Evolutionary conservation across 2,888 invertebrate species (phyloP).

Genomic region (Nomada goodeniana): DNA sequence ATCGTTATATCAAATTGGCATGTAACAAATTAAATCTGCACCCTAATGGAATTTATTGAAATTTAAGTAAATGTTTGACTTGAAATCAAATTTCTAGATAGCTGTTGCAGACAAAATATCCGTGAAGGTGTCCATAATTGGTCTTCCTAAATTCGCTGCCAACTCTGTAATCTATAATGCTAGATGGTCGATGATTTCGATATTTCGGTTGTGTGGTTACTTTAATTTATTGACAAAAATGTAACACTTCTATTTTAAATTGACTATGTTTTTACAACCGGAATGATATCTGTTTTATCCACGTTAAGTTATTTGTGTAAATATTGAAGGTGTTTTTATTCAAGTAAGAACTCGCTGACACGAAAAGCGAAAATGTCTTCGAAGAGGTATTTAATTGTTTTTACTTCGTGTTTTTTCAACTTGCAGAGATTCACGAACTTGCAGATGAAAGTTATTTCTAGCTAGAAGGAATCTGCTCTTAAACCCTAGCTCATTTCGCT

Average conservation of each 20-base stretch:
- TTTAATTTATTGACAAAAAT: conserved; percentile 80
- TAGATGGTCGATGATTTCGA: conserved; percentile 78
- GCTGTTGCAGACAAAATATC: background rate
- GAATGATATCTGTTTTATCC: conserved; percentile 68
- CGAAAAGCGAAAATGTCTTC: conserved; percentile 83
- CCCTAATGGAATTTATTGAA: conserved; percentile 7
- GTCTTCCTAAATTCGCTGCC: conserved; percentile 25
- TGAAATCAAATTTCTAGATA: conserved; percentile 25
- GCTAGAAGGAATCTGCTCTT: conserved; percentile 18
- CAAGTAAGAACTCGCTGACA: conserved; percentile 72
- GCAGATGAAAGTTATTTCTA: conserved; percentile 51
- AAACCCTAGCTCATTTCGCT: conserved; percentile 20
- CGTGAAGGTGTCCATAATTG: background rate
- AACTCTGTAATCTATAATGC: conserved; percentile 75
- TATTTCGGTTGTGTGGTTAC: conserved; percentile 80
- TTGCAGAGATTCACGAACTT: conserved; percentile 35
- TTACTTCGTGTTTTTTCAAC: conserved; percentile 62
- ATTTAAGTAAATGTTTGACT: background rate
- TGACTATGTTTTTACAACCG: conserved; percentile 75
- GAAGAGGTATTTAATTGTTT: conserved; percentile 82
- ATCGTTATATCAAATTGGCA: background rate
- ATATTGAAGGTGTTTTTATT: conserved; percentile 75
- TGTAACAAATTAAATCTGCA: background rate
- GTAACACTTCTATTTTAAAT: conserved; percentile 76
- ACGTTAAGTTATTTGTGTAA: conserved; percentile 74